Percentiles rank a stretch among this genome's conserved stretches.
phyloP scores from a whole-genome alignment of 2,797 vertebrate genomes.

The Galago senegalensis region DNA sequence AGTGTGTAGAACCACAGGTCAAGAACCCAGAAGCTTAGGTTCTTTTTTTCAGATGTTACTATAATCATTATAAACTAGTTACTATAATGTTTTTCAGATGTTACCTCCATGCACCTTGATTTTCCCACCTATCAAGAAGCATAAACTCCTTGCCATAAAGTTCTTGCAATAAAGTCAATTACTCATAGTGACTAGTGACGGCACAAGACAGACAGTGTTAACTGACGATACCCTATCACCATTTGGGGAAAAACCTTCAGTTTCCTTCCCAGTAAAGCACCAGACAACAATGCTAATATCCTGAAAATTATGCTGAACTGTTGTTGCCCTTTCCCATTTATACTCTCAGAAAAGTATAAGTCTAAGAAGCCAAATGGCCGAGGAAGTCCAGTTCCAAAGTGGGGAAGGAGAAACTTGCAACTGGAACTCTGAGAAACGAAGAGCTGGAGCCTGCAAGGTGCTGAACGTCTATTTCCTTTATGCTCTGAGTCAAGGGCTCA shows the following conservation, averaged over 20 bases:
- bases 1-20: not conserved
- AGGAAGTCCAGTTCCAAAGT: not conserved
- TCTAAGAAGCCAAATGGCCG: not conserved
- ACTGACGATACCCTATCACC: not conserved
- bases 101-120: not conserved
- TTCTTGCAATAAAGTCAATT: not conserved
- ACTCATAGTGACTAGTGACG: not conserved
- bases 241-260: not conserved
- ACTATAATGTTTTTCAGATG: not conserved
- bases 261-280: slow-evolving; percentile 52
- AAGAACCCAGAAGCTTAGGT: not conserved
- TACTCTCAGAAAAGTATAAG: not conserved
- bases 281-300: not conserved
- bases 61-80: not conserved
- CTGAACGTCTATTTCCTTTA: not conserved
- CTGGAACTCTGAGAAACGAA: not conserved
- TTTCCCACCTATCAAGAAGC: not conserved
- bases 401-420: not conserved
- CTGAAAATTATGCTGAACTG: not conserved
- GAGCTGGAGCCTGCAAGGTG: not conserved
- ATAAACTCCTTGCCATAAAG: not conserved
- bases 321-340: not conserved
- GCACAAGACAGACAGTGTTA: not conserved
- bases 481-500: not conserved
- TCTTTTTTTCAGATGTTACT: not conserved